These are phyloP conservation scores for Cisticola juncidis DNA, from an alignment of 2,113 vertebrate genomes.

Conservation along the genomic window DNA sequence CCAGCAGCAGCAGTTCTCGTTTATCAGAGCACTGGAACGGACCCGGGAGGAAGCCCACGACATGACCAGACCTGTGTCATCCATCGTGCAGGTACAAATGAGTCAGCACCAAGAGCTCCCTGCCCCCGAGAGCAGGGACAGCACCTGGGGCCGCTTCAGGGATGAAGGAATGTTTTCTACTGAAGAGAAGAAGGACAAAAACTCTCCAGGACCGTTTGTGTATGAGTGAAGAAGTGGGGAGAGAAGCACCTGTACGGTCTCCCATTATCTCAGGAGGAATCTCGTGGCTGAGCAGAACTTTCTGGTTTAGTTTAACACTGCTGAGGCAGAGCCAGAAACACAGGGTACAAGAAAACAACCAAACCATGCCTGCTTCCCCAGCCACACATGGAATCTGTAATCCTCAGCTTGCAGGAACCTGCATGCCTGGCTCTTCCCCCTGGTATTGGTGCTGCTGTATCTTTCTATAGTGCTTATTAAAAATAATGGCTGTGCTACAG, in stretches of 20 bases:
- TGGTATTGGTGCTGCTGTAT: not conserved
- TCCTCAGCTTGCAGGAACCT: not conserved
- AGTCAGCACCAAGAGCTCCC: fast-evolving
- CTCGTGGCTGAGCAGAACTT: not conserved
- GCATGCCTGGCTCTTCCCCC: not conserved
- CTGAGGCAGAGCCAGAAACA: not conserved
- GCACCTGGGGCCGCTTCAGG: not conserved
- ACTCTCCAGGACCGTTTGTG: not conserved
- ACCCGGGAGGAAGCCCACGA: not conserved
- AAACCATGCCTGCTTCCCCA: not conserved
- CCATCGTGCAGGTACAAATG: constrained; percentile 72
- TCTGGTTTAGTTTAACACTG: not conserved
- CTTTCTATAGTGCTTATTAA: constrained; percentile 60
- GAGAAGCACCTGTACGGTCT: not conserved
- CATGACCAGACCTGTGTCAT: constrained; percentile 70
- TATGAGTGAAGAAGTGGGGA: not conserved
- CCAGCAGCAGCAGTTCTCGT: no score
- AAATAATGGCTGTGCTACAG: constrained; percentile 51
- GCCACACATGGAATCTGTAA: not conserved
- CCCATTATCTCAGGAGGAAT: not conserved
- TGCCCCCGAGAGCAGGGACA: fast-evolving
- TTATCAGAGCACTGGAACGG: no score
- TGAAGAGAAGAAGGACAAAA: not conserved
- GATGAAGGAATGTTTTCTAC: not conserved
- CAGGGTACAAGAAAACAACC: not conserved